Conservation (phyloP, 2,888 invertebrate species). For the Ectemnius continuus region DNA sequence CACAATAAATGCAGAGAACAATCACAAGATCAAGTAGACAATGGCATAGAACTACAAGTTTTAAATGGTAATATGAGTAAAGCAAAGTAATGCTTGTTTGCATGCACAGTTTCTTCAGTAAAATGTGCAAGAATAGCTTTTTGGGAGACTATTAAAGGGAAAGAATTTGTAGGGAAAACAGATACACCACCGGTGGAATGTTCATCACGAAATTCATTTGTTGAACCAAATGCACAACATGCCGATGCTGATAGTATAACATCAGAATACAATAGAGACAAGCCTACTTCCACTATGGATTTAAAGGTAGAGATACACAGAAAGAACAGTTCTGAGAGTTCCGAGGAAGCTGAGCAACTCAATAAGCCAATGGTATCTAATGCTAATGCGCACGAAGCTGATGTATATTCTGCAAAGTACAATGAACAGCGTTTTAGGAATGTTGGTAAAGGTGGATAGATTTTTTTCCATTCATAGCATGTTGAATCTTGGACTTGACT, state of each 20-base stretch:
- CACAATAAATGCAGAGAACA: constrained; percentile 75
- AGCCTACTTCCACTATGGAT: constrained; percentile 81
- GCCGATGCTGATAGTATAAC: constrained; percentile 77
- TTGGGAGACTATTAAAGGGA: not conserved
- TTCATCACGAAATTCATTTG: constrained; percentile 80
- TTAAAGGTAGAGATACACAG: constrained; percentile 95
- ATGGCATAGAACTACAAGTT: constrained; percentile 75
- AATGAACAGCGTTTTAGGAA: constrained; percentile 63
- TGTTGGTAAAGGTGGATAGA: constrained; percentile 60
- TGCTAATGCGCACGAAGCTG: constrained; percentile 69
- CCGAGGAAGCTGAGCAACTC: constrained; percentile 82
- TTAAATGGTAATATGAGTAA: constrained; percentile 66
- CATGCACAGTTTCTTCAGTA: not conserved
- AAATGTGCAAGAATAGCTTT: not conserved
- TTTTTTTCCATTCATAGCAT: constrained; percentile 8
- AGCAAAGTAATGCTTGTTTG: not conserved
- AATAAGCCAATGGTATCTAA: constrained; percentile 68
- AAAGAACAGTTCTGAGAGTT: constrained; percentile 93
- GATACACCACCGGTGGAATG: constrained; percentile 80
- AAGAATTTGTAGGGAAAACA: constrained; percentile 68
- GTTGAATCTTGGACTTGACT: constrained; percentile 11
- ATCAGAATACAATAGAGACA: constrained; percentile 75
- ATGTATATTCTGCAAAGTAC: constrained; percentile 63
- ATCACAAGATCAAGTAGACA: constrained; percentile 74
- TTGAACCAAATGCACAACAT: constrained; percentile 75